These are phyloP conservation scores for Echinops telfairi DNA, from an alignment of 2,113 vertebrate genomes.

Conservation along the genomic window DNA sequence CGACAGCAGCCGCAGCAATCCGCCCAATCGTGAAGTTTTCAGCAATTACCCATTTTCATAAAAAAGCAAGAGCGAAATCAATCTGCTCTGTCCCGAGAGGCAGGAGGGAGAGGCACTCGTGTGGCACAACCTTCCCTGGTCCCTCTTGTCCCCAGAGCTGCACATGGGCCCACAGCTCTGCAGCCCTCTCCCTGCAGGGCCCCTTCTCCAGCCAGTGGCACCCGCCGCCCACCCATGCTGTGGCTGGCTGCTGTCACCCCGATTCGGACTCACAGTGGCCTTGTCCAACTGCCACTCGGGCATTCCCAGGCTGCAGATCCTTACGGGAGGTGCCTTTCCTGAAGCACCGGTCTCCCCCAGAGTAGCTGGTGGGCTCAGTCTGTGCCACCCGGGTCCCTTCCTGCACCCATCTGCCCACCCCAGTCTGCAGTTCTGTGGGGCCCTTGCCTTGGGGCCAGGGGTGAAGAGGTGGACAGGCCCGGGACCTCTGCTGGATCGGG, in stretches of 20 bases:
- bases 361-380: no score
- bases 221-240: background rate
- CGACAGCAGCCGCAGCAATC: accelerated
- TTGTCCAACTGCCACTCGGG: background rate
- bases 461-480: background rate
- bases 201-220: background rate
- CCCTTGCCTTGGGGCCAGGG: no score
- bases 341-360: no score
- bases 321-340: no score
- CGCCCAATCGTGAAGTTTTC: background rate
- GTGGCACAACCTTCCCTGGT: background rate
- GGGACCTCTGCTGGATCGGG: no score
- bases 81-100: background rate
- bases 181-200: background rate
- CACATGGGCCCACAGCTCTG: no score
- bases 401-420: background rate
- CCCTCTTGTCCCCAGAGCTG: background rate
- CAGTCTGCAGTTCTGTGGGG: no score
- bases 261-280: background rate
- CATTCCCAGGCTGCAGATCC: background rate
- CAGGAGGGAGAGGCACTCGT: background rate
- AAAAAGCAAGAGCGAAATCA: background rate
- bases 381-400: no score
- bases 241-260: background rate
- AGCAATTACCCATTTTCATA: background rate